A percentile compares a stretch with the other conserved stretches of the same genome.
Conservation (phyloP, 2,888 invertebrate species). For the Syrphus vitripennis region DNA sequence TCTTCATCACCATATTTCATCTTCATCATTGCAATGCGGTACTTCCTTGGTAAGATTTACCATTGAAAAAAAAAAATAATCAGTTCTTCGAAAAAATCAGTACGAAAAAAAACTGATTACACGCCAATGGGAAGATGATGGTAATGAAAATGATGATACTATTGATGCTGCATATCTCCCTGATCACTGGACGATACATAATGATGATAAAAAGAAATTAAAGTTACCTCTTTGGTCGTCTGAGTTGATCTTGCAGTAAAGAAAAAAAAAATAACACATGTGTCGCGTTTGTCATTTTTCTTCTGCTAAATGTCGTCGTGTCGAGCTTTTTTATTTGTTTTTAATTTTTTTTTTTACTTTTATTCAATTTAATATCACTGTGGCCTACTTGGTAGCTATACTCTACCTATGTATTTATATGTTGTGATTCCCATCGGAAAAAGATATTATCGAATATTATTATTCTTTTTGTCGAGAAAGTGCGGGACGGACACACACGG, state of each 20-base stretch:
- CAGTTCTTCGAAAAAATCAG: slow-evolving; percentile 13
- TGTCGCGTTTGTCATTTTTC: slow-evolving; percentile 43
- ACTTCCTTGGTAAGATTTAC: slow-evolving; percentile 37
- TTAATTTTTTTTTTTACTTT: slow-evolving; percentile 2
- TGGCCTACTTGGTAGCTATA: slow-evolving; percentile 59
- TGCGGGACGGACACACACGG: slow-evolving; percentile 49
- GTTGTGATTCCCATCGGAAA: slow-evolving; percentile 14
- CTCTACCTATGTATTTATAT: no score
- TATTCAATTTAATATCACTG: slow-evolving; percentile 19
- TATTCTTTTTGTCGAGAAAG: slow-evolving; percentile 51
- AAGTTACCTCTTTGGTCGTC: slow-evolving; percentile 44
- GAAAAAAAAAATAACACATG: background rate
- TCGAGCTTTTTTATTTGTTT: slow-evolving; percentile 32
- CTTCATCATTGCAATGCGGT: slow-evolving; percentile 23
- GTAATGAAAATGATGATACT: slow-evolving; percentile 61
- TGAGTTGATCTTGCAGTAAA: slow-evolving; percentile 11
- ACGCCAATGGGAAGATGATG: slow-evolving; percentile 55
- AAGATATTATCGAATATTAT: slow-evolving; percentile 66
- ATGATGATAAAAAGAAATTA: slow-evolving; percentile 34
- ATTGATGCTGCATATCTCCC: background rate
- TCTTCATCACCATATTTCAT: slow-evolving; percentile 45
- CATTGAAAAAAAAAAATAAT: slow-evolving; percentile 22
- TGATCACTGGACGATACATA: background rate
- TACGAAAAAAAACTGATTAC: slow-evolving; percentile 48
- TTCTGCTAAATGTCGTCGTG: slow-evolving; percentile 36